Evolutionary conservation across 2,113 vertebrate genomes (phyloP).

Genomic region (Patagioenas fasciata): DNA sequence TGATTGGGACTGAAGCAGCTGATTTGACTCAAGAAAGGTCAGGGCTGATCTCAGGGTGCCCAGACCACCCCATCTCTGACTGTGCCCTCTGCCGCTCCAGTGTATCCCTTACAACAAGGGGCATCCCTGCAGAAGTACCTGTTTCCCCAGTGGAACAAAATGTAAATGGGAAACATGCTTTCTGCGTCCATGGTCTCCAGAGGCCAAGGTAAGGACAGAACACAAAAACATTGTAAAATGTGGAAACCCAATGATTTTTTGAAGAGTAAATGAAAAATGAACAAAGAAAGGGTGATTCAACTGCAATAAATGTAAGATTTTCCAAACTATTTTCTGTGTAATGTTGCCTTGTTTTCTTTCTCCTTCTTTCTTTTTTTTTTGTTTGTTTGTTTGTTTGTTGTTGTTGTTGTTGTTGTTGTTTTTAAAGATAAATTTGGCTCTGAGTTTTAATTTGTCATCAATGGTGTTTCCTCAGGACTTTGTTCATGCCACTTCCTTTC

Average conservation of each 20-base stretch:
- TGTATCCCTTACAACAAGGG: background rate
- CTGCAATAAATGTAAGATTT: background rate
- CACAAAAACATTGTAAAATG: background rate
- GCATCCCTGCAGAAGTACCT: background rate
- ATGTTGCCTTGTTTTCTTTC: background rate
- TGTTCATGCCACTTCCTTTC: background rate
- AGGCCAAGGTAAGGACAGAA: background rate
- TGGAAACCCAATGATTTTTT: background rate
- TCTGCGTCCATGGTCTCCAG: background rate
- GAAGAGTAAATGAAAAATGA: background rate
- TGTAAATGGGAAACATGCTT: accelerated
- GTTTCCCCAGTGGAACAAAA: background rate
- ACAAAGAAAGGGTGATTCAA: background rate
- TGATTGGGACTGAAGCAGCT: accelerated
- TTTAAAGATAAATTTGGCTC: background rate
- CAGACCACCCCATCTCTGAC: background rate
- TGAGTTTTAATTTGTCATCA: background rate
- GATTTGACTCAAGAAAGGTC: background rate
- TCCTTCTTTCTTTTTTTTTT: no score
- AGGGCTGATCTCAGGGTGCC: background rate
- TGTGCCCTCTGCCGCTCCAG: background rate
- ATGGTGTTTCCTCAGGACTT: background rate
- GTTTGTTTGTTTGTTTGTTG: no score
- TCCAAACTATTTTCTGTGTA: background rate
- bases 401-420: no score